Evolutionary conservation across 2,797 vertebrate species (phyloP).

Genomic region (Gymnothorax reevesii): DNA sequence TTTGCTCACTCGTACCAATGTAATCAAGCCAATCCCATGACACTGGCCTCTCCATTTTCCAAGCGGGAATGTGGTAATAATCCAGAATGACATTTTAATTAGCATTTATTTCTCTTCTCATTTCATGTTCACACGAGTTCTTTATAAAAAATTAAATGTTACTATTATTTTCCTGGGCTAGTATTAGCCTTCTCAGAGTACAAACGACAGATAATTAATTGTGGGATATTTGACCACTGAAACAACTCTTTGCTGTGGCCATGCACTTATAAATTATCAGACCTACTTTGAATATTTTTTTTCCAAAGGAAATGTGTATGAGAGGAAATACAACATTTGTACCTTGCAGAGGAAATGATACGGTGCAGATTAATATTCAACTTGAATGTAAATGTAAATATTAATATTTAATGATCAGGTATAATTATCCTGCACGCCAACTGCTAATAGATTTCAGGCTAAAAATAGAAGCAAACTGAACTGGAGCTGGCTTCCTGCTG

Average conservation of each 20-base stretch:
- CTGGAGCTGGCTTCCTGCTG: neutral
- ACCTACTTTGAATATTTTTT: neutral
- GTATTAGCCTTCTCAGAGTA: neutral
- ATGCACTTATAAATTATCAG: neutral
- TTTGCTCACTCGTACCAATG: neutral
- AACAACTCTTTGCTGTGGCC: neutral
- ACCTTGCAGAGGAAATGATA: neutral
- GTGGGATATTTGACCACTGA: neutral
- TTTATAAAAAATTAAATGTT: neutral
- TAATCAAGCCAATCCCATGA: neutral
- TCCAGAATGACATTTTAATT: slow-evolving; percentile 1
- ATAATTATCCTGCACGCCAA: slow-evolving; percentile 7
- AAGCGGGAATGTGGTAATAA: neutral
- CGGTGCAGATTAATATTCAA: neutral
- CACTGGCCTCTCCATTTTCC: neutral
- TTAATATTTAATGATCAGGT: slow-evolving; percentile 18
- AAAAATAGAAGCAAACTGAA: neutral
- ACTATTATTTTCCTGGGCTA: too few species aligned
- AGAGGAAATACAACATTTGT: neutral
- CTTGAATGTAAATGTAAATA: neutral
- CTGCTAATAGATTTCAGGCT: slow-evolving; percentile 19
- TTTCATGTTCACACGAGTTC: slow-evolving; percentile 18
- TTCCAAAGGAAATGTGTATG: neutral
- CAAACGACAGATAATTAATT: neutral
- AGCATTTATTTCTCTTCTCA: neutral